Conservation (phyloP, 2,113 vertebrate species). For the human region GRCh38 chr3:15120001-15120500, state of each 20-base stretch:
- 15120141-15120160: neutral
- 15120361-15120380: neutral
- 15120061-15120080: neutral
- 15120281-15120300: neutral
- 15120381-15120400: neutral
- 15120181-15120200: neutral
- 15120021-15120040: neutral
- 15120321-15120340: neutral
- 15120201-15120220: neutral
- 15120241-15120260: neutral
- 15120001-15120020: neutral
- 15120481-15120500: neutral
- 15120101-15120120: neutral
- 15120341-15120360: neutral
- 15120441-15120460: neutral
- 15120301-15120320: neutral
- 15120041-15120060: neutral
- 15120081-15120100: neutral
- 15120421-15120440: neutral
- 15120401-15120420: neutral
- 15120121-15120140: neutral
- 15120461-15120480: neutral
- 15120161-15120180: neutral
- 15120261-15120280: neutral
- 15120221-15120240: neutral